A percentile compares a stretch with the other conserved stretches of the same genome.
Evolutionary conservation across 2,888 invertebrate genomes (phyloP).

Genomic region (Drosophila maculinotata): DNA sequence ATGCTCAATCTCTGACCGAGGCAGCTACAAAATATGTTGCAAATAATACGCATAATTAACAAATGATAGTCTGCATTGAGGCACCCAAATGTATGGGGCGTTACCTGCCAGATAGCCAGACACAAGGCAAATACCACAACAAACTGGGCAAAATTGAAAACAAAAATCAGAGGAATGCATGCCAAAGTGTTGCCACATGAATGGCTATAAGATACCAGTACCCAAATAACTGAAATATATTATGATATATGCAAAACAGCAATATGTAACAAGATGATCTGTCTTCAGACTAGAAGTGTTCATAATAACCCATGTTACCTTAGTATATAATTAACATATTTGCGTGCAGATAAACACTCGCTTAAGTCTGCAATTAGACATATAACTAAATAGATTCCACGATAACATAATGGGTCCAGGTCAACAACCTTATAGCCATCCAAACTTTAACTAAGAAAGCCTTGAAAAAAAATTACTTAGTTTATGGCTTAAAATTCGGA

Average conservation of each 20-base stretch:
- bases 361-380: slow-evolving; percentile 5
- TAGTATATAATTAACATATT: not conserved
- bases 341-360: slow-evolving; percentile 6
- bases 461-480: slow-evolving; percentile 3
- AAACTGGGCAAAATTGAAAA: slow-evolving; percentile 29
- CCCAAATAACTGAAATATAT: not conserved
- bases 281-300: too few relatives aligned
- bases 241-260: too few relatives aligned
- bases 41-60: slow-evolving; percentile 71
- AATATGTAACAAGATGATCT: slow-evolving; percentile 1
- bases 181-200: slow-evolving; percentile 25
- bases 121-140: slow-evolving; percentile 25
- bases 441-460: not conserved
- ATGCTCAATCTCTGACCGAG: slow-evolving; percentile 46
- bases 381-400: slow-evolving; percentile 9
- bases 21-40: slow-evolving; percentile 41
- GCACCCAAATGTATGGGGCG: slow-evolving; percentile 40
- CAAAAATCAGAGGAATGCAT: slow-evolving; percentile 21
- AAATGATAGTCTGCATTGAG: slow-evolving; percentile 50
- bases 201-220: slow-evolving; percentile 25
- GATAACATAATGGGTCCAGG: slow-evolving; percentile 2
- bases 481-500: not conserved
- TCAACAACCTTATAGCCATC: slow-evolving; percentile 9
- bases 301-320: not conserved
- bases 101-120: slow-evolving; percentile 24